Conservation (phyloP, 2,797 vertebrate genomes). For the Arctocebus calabarensis region DNA sequence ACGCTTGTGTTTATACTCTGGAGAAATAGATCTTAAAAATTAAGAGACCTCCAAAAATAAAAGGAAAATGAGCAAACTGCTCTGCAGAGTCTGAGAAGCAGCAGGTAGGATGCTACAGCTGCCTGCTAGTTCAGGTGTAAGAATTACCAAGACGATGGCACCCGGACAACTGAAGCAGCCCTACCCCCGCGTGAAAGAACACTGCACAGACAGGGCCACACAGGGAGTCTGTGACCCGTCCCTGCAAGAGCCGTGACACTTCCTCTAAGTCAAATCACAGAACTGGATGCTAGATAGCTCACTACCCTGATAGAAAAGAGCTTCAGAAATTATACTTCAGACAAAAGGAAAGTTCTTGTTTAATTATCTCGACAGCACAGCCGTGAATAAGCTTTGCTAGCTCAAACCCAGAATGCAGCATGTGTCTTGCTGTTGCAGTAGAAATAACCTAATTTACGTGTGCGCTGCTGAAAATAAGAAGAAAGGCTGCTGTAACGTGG, state of each 20-base stretch:
- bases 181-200: background rate
- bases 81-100: background rate
- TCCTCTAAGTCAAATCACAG: conserved; percentile 10
- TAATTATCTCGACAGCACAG: background rate
- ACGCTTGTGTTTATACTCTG: background rate
- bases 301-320: background rate
- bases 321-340: conserved; percentile 39
- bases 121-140: background rate
- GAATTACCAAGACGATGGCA: background rate
- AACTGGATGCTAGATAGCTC: background rate
- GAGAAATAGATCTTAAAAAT: background rate
- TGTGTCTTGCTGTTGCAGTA: conserved; percentile 45
- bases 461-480: conserved; percentile 50
- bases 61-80: background rate
- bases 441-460: conserved; percentile 59
- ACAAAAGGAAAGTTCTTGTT: conserved; percentile 62
- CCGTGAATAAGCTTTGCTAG: background rate
- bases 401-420: conserved; percentile 35
- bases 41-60: background rate
- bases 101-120: background rate
- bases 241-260: background rate
- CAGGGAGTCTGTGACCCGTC: background rate
- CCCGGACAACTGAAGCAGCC: background rate
- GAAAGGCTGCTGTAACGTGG: conserved; percentile 10
- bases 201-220: background rate